Percentiles rank a stretch among this genome's conserved stretches.
phyloP scores from a whole-genome alignment of 2,888 invertebrate genomes.

The Harmothoe impar region DNA sequence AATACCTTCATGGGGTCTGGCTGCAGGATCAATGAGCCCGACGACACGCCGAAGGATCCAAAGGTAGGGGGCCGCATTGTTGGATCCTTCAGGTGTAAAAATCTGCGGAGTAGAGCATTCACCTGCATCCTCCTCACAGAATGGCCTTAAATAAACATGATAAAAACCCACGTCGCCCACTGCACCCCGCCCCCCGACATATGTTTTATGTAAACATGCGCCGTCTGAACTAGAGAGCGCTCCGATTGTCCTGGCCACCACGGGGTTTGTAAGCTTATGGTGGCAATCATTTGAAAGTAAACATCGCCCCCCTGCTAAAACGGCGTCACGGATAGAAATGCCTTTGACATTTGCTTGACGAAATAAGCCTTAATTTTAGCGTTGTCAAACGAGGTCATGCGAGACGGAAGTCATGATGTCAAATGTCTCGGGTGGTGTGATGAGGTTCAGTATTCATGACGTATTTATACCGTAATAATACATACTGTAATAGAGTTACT shows the following conservation, averaged over 20 bases:
- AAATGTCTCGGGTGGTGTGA: not conserved
- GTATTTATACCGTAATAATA: not conserved
- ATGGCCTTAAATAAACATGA: conserved; percentile 31
- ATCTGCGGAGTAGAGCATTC: not conserved
- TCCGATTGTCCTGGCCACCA: conserved; percentile 1
- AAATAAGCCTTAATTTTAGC: conserved; percentile 11
- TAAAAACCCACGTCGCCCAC: not conserved
- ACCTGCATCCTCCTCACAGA: conserved; percentile 8
- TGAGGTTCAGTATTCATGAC: not conserved
- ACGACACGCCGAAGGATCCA: not conserved
- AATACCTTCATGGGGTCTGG: conserved; percentile 12
- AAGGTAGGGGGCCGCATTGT: not conserved
- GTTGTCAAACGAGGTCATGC: conserved; percentile 33
- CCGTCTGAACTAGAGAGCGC: not conserved
- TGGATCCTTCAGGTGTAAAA: conserved; percentile 40
- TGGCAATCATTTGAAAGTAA: conserved; percentile 31
- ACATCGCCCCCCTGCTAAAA: conserved; percentile 13
- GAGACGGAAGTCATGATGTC: not conserved
- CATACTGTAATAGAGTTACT: too few species aligned
- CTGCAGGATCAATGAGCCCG: not conserved
- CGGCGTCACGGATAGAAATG: not conserved
- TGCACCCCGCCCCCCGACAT: not conserved
- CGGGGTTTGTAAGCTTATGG: not conserved
- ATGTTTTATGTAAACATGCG: conserved; percentile 51
- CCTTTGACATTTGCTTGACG: not conserved